A percentile compares a stretch with the other conserved stretches of the same genome.
These are phyloP conservation scores for Cryptosula pallasiana DNA, from an alignment of 2,888 invertebrate genomes.

Conservation along the genomic window DNA sequence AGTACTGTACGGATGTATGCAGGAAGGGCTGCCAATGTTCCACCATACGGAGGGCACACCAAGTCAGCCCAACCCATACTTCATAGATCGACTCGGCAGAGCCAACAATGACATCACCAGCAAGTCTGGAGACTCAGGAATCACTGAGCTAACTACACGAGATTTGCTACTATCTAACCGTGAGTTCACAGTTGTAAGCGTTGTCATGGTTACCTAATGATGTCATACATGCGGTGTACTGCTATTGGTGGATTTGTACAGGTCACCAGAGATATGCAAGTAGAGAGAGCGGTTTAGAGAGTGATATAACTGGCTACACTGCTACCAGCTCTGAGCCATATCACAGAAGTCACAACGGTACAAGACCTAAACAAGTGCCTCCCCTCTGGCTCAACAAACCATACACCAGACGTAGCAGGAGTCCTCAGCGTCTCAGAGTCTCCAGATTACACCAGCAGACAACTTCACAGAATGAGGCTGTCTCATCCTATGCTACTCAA, in stretches of 20 bases:
- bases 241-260: too few species aligned
- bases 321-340: background rate
- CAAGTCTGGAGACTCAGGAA: slow-evolving; percentile 20
- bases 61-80: too few species aligned
- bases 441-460: background rate
- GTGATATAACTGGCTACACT: slow-evolving; percentile 1
- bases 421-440: background rate
- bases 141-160: background rate
- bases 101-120: background rate
- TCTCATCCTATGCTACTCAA: too few species aligned
- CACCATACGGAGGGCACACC: too few species aligned
- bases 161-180: background rate
- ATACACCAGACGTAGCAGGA: background rate
- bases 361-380: slow-evolving; percentile 9
- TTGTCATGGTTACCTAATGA: too few species aligned
- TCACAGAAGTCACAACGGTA: background rate
- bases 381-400: background rate
- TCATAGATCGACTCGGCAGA: background rate
- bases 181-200: background rate
- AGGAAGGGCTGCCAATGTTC: too few species aligned
- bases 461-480: too few species aligned
- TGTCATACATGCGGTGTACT: too few species aligned
- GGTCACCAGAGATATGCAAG: background rate
- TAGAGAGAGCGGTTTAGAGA: slow-evolving; percentile 16
- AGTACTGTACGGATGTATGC: too few species aligned